Percentiles rank a stretch among this genome's conserved stretches.
phyloP scores from a whole-genome alignment of 1,140 invertebrate genomes.

The Mylabris phalerata region DNA sequence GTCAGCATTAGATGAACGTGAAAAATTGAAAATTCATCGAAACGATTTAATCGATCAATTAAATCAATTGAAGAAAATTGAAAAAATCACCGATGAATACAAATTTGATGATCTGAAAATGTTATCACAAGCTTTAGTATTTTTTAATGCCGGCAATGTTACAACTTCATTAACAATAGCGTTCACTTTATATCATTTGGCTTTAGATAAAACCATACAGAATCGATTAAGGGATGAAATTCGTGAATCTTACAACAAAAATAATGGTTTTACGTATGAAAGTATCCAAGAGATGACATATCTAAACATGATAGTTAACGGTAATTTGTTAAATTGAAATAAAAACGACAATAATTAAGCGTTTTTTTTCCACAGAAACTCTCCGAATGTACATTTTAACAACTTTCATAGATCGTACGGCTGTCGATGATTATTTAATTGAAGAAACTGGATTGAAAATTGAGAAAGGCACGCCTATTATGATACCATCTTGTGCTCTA shows the following conservation, averaged over 20 bases:
- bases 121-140: slow-evolving; percentile 37
- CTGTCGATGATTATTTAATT: slow-evolving; percentile 53
- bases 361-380: slow-evolving; percentile 25
- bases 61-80: slow-evolving; percentile 47
- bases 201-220: slow-evolving; percentile 54
- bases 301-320: too few species aligned
- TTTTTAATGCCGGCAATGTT: slow-evolving; percentile 55
- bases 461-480: slow-evolving; percentile 39
- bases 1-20: background rate
- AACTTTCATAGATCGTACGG: slow-evolving; percentile 43
- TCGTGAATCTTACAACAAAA: slow-evolving; percentile 42
- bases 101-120: slow-evolving; percentile 11
- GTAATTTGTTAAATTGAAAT: slow-evolving; percentile 24
- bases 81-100: slow-evolving; percentile 47
- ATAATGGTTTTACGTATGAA: slow-evolving; percentile 43
- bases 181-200: slow-evolving; percentile 52
- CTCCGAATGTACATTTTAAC: slow-evolving; percentile 47
- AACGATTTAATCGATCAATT: slow-evolving; percentile 45
- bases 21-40: slow-evolving; percentile 45
- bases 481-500: slow-evolving; percentile 37
- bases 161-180: slow-evolving; percentile 53
- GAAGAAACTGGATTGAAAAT: slow-evolving; percentile 34
- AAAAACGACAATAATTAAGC: background rate
- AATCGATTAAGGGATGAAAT: slow-evolving; percentile 53
- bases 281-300: too few species aligned